Percentiles rank a stretch among this genome's conserved stretches.
Conservation (phyloP, 2,113 vertebrate species). For the Plestiodon gilberti region DNA sequence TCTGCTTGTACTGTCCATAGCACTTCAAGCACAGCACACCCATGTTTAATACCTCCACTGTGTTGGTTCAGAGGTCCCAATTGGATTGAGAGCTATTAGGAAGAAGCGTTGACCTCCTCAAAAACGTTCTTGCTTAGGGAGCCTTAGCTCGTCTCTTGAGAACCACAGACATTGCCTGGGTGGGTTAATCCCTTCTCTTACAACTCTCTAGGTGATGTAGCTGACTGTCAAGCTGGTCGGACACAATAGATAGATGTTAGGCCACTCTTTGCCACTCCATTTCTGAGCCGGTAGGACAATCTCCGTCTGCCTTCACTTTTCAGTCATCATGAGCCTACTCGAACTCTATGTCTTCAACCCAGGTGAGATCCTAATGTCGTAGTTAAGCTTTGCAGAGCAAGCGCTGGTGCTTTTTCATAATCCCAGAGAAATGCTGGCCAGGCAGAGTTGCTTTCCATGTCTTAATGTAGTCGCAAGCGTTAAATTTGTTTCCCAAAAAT, state of each 20-base stretch:
- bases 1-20: not conserved
- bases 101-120: not conserved
- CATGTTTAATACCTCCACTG: not conserved
- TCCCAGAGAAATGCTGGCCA: not conserved
- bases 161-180: not conserved
- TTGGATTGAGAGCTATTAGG: not conserved
- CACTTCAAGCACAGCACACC: not conserved
- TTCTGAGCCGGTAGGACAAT: conserved; percentile 3
- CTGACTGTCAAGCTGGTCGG: conserved; percentile 25
- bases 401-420: not conserved
- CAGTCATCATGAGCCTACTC: conserved; percentile 7
- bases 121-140: not conserved
- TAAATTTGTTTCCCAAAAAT: not conserved
- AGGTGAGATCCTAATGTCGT: conserved; percentile 3
- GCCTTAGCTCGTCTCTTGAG: not conserved
- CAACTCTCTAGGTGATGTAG: conserved; percentile 26
- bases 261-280: not conserved
- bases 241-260: conserved; percentile 32
- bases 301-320: not conserved
- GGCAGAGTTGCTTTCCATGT: not conserved
- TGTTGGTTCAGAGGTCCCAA: too few species aligned
- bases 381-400: not conserved
- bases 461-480: not conserved
- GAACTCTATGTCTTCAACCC: conserved; percentile 12
- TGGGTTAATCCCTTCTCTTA: conserved; percentile 23